Base-by-base conservation (phyloP, 37 sponge, comb jelly and placozoan species). In the Bolinopsis microptera region DNA sequence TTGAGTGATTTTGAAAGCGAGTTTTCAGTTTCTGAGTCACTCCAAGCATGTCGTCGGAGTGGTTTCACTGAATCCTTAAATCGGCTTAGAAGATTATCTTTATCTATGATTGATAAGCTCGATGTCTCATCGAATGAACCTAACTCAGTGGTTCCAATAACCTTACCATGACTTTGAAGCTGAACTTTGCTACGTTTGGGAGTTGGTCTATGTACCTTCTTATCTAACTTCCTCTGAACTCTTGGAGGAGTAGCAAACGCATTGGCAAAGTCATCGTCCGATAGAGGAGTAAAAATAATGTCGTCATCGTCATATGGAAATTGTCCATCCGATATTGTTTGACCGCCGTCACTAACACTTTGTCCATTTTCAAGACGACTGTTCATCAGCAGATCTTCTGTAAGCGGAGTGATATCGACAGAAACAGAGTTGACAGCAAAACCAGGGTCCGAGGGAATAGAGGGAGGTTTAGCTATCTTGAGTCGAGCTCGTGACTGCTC, bases 1-100 rank as follows among this genome's bases (percentile, higher is more conserved):
- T 77, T 77, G 21, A 77, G 35, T 1, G 90, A 41, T 86, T 27
- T 39, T 22, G 90, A 41, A 23, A 86, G 31, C 13, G 90, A 33
- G 90, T 86, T 86, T 22, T 86, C 90, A 86, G 90, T 86, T 86
- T 86, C 90, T n/a, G 90, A 86, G 26, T 86, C 90, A 41, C 61
- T 86, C 90, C 90, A 86, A 23, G 90, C 90, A 40, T 86, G 90
- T 40, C 90, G 24, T 41, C 61, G n/a, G 27, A 86, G 31, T 0
- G 61, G 61, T 23, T 41, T 22, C 35, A 86, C 61, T 16, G 38
- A 28, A 0, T 41, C 90, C 35, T 77, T 77, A 36, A 35, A 32
- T 33, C 21, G 1, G 5, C 21, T 27, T 3, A 70, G 21, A 23
- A 27, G 48, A 25, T 23, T 18, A 5, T n/a, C 61, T n/a, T 86